phyloP scores from a whole-genome alignment of 2,797 vertebrate species.

The Acanthurus lineatus region DNA sequence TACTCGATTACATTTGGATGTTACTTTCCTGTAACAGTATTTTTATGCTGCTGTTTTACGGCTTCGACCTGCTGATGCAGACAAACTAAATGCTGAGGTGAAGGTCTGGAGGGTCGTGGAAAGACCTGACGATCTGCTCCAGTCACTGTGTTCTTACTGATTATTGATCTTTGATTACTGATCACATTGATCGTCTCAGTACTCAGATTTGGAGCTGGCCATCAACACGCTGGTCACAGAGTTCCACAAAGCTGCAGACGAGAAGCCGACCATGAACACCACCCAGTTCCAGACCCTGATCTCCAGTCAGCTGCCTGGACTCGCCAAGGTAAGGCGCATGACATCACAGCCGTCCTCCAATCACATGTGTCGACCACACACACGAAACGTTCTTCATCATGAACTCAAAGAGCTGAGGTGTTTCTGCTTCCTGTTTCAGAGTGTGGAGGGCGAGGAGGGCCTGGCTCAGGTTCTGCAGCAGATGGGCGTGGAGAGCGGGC shows the following conservation, averaged over 20 bases:
- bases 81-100: too few relatives aligned
- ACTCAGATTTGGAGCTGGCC: conserved; percentile 82
- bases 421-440: conserved; percentile 62
- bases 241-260: conserved; percentile 76
- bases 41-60: too few relatives aligned
- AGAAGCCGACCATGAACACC: conserved; percentile 68
- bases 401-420: too few relatives aligned
- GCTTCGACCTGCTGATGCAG: too few relatives aligned
- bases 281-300: conserved; percentile 83
- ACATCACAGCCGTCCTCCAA: conserved; percentile 30
- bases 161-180: background rate
- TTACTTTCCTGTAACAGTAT: too few relatives aligned
- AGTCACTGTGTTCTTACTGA: background rate
- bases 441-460: conserved; percentile 65
- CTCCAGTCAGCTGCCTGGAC: conserved; percentile 75
- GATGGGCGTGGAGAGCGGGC: conserved; percentile 72
- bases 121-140: too few relatives aligned
- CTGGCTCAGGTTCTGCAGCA: conserved; percentile 72
- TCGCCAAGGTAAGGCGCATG: conserved; percentile 65
- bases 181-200: conserved; percentile 50
- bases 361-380: background rate
- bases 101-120: too few relatives aligned
- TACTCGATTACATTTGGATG: too few relatives aligned
- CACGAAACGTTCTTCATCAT: background rate
- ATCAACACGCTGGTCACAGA: conserved; percentile 79